Evolutionary conservation across 2,888 invertebrate species (phyloP), one percentile per base, ranked within the genome.

Genomic region (Leptopilina myrica): DNA sequence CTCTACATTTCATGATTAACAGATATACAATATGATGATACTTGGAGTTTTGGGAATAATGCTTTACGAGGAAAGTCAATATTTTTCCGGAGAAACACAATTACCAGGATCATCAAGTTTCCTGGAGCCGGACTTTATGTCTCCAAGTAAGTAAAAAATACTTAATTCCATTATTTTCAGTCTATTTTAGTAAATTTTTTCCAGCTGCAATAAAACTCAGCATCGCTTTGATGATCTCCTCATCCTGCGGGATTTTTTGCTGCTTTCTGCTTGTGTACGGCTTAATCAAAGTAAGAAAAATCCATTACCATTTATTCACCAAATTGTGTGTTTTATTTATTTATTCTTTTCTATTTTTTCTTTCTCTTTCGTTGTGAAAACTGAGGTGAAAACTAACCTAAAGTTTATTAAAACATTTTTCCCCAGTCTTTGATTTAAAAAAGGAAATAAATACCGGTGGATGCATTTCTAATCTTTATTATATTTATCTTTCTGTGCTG

Each of bases 181-280:
- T 15, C 1, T 14, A 43, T 80, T 78, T 62, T 59, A 73, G 49
- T 62, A 53, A 79, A 76, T 80, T 81, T 76, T 80, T 94, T 94
- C 73, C 94, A 96, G 96, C 94, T n/a, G 95, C 96, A 46, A 94
- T 96, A 87, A 93, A 94, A 81, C 94, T 96, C 90, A 95, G 95
- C 90, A 93, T 95, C 82, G 93, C 94, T 40, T 92, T 95, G 79
- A 92, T 96, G 86, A 93, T 93, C 53, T 95, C 95, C 90, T 95
- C 96, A 76, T 92, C 94, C 5, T 92, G 94, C 83, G 96, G 96
- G 6, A 93, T 96, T 73, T 82, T 96, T 43, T 93, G 96, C 14
- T 95, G 96, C 76, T 87, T 94, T 9, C 89, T 96, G 64, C 93
- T 96, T 77, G 92, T 96, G 76, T 91, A 94, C 79, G 96, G 96